Conservation (phyloP, 2,797 vertebrate genomes). For the Smutsia gigantea region DNA sequence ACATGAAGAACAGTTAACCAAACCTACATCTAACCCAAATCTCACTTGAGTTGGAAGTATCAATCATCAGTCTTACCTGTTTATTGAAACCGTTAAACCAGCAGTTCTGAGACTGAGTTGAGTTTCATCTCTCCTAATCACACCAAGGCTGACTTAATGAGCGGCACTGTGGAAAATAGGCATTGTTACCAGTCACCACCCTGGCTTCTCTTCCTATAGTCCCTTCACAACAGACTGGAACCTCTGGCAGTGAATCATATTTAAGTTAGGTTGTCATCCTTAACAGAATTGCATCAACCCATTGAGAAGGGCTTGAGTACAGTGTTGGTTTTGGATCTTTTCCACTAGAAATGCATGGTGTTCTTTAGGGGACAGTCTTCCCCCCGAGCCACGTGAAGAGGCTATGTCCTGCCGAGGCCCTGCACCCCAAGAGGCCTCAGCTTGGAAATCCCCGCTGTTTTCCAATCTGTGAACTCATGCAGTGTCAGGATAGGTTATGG, state of each 20-base stretch:
- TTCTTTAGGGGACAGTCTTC: background rate
- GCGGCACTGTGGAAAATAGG: background rate
- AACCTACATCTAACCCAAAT: background rate
- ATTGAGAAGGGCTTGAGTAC: background rate
- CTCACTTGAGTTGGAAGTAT: background rate
- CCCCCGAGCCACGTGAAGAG: background rate
- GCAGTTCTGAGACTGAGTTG: background rate
- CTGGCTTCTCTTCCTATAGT: background rate
- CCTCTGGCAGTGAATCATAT: background rate
- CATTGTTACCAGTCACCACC: background rate
- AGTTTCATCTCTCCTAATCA: background rate
- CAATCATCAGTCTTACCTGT: background rate
- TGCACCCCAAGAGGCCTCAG: background rate
- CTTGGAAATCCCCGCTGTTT: accelerated
- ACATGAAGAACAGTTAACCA: background rate
- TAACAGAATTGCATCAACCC: background rate
- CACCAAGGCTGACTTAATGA: background rate
- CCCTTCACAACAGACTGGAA: background rate
- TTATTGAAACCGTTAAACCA: background rate
- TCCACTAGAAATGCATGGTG: background rate
- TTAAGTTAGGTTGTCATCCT: background rate
- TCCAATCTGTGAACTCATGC: background rate
- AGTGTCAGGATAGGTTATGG: background rate
- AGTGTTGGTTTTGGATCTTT: background rate
- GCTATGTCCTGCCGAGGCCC: background rate